These are phyloP conservation scores for Enteromius unitaeniatus DNA, from an alignment of 2,797 vertebrate genomes.

Conservation along the genomic window DNA sequence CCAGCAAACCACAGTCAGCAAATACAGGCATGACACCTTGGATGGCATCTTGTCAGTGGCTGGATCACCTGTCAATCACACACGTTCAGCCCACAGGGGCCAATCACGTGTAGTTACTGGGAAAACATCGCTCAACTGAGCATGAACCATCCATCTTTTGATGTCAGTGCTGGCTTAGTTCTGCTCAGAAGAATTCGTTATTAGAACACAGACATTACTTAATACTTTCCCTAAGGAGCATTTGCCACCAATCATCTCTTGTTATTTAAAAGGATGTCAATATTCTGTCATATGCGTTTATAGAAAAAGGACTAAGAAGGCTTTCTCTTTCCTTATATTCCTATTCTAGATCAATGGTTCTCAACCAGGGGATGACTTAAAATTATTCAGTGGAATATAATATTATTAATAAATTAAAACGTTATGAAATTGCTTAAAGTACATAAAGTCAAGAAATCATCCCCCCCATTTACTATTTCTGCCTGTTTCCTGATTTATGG, in stretches of 20 bases:
- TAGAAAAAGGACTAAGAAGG: not conserved
- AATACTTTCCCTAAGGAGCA: too few relatives aligned
- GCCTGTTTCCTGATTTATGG: not conserved
- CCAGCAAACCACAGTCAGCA: constrained; percentile 98
- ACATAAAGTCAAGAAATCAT: not conserved
- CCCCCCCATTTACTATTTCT: not conserved
- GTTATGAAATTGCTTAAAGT: not conserved
- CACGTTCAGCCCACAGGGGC: constrained; percentile 31
- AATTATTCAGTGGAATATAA: not conserved
- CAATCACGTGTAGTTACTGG: constrained; percentile 45
- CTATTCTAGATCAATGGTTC: constrained; percentile 1
- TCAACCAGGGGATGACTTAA: not conserved
- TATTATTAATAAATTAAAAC: not conserved
- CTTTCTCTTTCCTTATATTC: not conserved
- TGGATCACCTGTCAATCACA: constrained; percentile 38
- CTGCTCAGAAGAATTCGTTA: constrained; percentile 17
- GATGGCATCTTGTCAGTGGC: constrained; percentile 85
- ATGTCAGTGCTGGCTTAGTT: constrained; percentile 10
- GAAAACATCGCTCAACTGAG: constrained; percentile 29
- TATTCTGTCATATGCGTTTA: not conserved
- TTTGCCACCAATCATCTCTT: not conserved
- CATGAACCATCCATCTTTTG: constrained; percentile 17
- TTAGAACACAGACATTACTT: not conserved
- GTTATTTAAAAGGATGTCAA: not conserved
- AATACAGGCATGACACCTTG: constrained; percentile 95